phyloP scores from a whole-genome alignment of 2,888 invertebrate species.

The Panorpa germanica region DNA sequence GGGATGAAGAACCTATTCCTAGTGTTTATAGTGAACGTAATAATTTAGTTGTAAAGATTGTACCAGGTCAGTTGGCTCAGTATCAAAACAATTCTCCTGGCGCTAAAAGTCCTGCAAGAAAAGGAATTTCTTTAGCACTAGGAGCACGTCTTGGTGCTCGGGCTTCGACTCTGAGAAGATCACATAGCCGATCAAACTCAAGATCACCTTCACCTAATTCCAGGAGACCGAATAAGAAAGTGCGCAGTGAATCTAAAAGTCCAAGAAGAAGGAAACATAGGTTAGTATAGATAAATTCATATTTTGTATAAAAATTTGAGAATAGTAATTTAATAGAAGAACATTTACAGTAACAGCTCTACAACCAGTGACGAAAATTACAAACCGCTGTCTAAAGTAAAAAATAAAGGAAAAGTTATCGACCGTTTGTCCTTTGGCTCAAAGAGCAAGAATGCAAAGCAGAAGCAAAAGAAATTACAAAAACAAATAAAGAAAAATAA shows the following conservation, averaged over 20 bases:
- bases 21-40: slow-evolving; percentile 65
- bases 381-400: slow-evolving; percentile 21
- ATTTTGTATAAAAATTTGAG: neutral
- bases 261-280: slow-evolving; percentile 30
- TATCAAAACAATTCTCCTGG: slow-evolving; percentile 32
- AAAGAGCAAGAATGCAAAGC: slow-evolving; percentile 23
- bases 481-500: slow-evolving; percentile 32
- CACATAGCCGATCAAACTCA: slow-evolving; percentile 20
- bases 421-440: slow-evolving; percentile 33
- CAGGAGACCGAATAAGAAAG: slow-evolving; percentile 12
- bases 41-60: slow-evolving; percentile 40
- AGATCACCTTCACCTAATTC: slow-evolving; percentile 20
- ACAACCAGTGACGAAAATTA: slow-evolving; percentile 34
- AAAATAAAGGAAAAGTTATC: slow-evolving; percentile 30
- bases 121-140: slow-evolving; percentile 34
- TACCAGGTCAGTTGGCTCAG: slow-evolving; percentile 33
- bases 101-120: slow-evolving; percentile 19
- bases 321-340: neutral
- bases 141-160: slow-evolving; percentile 36
- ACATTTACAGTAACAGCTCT: slow-evolving; percentile 26
- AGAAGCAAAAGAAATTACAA: slow-evolving; percentile 17
- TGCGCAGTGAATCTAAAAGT: slow-evolving; percentile 23
- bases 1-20: slow-evolving; percentile 87
- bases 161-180: slow-evolving; percentile 21
- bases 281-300: slow-evolving; percentile 20